These are phyloP conservation scores for Ifrita kowaldi DNA, from an alignment of 2,113 vertebrate genomes.

Conservation along the genomic window DNA sequence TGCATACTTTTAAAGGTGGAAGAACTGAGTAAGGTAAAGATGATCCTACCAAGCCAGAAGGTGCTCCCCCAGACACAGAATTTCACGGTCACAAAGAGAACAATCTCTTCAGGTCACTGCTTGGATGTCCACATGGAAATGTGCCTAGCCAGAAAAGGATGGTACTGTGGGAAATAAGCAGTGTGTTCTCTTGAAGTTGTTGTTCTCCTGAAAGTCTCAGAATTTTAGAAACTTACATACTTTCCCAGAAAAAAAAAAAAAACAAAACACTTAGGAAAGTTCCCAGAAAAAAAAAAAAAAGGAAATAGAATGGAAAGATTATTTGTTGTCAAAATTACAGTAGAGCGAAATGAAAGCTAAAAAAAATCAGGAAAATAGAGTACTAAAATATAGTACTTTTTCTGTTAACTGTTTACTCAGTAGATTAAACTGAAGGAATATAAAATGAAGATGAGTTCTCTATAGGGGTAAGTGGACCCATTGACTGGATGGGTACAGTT, in stretches of 20 bases:
- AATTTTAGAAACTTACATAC: not conserved
- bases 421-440: not conserved
- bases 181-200: not conserved
- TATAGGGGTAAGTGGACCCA: rapidly evolving
- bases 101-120: not conserved
- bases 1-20: not conserved
- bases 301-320: not conserved
- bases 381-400: not conserved
- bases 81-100: not conserved
- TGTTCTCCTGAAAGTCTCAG: not conserved
- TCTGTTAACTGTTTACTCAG: not conserved
- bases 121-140: not conserved
- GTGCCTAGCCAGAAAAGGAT: not conserved
- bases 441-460: not conserved
- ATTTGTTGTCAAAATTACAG: not conserved
- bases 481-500: not conserved
- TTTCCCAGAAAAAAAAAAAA: not conserved
- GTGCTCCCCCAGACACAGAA: not conserved
- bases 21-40: not conserved
- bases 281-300: not conserved
- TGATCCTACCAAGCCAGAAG: not conserved
- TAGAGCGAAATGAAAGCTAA: not conserved
- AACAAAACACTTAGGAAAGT: too few species aligned
- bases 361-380: not conserved
- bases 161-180: not conserved